These are phyloP conservation scores for Lepeophtheirus nordmannii DNA, from an alignment of 2,888 invertebrate species.

Conservation along the genomic window DNA sequence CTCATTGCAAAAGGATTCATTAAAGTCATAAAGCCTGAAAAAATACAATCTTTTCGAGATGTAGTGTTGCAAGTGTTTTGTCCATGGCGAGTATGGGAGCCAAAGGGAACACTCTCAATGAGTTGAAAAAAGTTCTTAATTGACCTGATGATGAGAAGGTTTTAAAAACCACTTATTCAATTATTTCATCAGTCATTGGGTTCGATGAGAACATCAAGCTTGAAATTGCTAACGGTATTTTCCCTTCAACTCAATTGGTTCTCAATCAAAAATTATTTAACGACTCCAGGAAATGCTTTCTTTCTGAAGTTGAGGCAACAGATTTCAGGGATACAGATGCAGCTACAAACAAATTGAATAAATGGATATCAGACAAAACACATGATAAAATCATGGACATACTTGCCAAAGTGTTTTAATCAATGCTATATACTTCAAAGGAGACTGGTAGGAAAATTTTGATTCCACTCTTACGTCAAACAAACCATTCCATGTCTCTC, in stretches of 20 bases:
- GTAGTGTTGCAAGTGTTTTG: conserved; percentile 8
- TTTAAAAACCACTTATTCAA: background rate
- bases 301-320: conserved; percentile 25
- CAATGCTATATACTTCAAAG: conserved; percentile 76
- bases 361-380: conserved; percentile 58
- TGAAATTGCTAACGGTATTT: background rate
- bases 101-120: conserved; percentile 9
- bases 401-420: conserved; percentile 49
- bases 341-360: conserved; percentile 49
- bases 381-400: conserved; percentile 56
- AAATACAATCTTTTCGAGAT: conserved; percentile 7
- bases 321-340: conserved; percentile 49
- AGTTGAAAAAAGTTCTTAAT: no score
- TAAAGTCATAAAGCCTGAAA: background rate
- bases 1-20: background rate
- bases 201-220: background rate
- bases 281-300: background rate
- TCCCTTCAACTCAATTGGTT: background rate
- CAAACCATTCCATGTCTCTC: conserved; percentile 57
- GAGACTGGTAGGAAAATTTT: conserved; percentile 53
- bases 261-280: conserved; percentile 9
- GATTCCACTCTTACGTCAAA: conserved; percentile 50
- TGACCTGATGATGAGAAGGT: no score
- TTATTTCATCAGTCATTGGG: background rate
- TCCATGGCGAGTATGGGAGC: conserved; percentile 12